Evolutionary conservation across 2,113 vertebrate species (phyloP).

Genomic region (Penelope pileata): DNA sequence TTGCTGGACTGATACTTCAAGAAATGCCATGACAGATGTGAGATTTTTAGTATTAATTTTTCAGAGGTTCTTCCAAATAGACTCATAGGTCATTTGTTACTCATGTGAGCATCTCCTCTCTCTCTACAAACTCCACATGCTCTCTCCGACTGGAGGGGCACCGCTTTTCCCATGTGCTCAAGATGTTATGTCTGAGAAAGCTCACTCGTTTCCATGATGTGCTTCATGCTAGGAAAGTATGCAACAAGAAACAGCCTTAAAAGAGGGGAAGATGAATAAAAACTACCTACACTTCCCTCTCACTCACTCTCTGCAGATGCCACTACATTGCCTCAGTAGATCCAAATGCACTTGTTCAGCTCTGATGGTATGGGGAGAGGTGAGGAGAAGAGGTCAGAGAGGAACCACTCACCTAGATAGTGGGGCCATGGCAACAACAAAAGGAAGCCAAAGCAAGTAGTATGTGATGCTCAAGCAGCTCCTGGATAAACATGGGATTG

Average conservation of each 20-base stretch:
- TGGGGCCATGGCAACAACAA: neutral
- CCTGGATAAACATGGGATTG: neutral
- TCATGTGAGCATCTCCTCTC: neutral
- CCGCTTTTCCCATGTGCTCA: neutral
- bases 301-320: neutral
- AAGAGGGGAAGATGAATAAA: neutral
- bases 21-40: neutral
- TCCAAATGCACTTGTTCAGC: neutral
- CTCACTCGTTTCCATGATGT: neutral
- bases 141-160: neutral
- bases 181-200: neutral
- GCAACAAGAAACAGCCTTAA: neutral
- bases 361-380: neutral
- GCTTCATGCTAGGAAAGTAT: neutral
- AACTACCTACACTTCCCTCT: neutral
- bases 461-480: neutral
- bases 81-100: neutral
- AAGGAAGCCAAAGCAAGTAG: neutral
- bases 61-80: neutral
- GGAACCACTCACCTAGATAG: neutral
- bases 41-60: neutral
- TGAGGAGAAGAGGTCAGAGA: neutral
- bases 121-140: neutral
- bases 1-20: neutral
- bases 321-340: neutral